These are phyloP conservation scores for Plutella xylostella DNA, from an alignment of 2,888 invertebrate genomes.

Conservation along the genomic window DNA sequence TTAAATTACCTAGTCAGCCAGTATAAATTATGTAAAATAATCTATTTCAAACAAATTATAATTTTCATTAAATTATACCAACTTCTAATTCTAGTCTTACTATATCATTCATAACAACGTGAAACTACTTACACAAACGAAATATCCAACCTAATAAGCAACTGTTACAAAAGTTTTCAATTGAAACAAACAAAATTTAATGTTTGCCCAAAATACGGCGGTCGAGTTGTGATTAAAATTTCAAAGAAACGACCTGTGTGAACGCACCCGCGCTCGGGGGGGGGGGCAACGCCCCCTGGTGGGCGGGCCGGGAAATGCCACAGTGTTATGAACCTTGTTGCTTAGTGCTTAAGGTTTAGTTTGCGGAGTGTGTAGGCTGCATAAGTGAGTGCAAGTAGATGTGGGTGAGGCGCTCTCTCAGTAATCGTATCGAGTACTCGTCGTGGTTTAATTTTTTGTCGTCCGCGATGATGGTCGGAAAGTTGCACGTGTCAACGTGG, in stretches of 20 bases:
- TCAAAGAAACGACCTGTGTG: constrained; percentile 57
- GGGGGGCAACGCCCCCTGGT: constrained; percentile 59
- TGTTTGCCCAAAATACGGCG: constrained; percentile 54
- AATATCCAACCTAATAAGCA: constrained; percentile 1
- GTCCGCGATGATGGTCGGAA: too few relatives aligned
- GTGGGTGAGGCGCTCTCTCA: constrained; percentile 46
- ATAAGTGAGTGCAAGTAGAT: constrained; percentile 45
- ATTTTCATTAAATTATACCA: too few relatives aligned
- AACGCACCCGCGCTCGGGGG: constrained; percentile 45
- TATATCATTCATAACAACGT: constrained; percentile 11
- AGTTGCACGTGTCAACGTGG: too few relatives aligned
- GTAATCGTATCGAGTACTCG: constrained; percentile 54
- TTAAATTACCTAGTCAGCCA: too few relatives aligned
- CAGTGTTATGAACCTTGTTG: constrained; percentile 27
- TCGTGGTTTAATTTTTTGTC: constrained; percentile 51
- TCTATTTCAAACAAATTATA: too few relatives aligned
- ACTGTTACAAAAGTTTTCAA: neutral
- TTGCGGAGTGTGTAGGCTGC: constrained; percentile 26
- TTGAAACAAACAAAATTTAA: constrained; percentile 23
- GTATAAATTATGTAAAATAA: too few relatives aligned
- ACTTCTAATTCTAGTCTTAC: too few relatives aligned
- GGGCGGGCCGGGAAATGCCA: constrained; percentile 45
- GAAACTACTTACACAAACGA: neutral
- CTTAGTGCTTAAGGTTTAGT: constrained; percentile 14
- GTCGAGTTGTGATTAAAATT: constrained; percentile 60